Evolutionary conservation across 2,888 invertebrate genomes (phyloP).

Genomic region (Tachina fera): DNA sequence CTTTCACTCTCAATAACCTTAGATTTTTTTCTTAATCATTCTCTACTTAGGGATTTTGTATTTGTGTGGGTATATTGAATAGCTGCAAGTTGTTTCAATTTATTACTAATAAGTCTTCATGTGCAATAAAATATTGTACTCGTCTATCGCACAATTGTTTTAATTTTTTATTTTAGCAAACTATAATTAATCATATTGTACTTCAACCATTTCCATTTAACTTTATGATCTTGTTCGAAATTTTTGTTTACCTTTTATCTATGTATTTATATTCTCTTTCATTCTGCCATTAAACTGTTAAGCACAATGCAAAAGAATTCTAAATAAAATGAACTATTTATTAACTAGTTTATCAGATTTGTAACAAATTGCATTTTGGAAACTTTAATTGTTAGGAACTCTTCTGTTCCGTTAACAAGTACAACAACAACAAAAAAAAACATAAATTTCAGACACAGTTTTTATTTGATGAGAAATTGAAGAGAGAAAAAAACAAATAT

Average conservation of each 20-base stretch:
- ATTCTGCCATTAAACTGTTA: not conserved
- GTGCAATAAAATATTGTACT: too few relatives aligned
- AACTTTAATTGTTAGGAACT: conserved; percentile 3
- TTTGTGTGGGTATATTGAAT: too few relatives aligned
- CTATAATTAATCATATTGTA: too few relatives aligned
- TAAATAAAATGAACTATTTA: conserved; percentile 34
- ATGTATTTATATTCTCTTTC: too few relatives aligned
- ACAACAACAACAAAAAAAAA: not conserved
- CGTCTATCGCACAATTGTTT: too few relatives aligned
- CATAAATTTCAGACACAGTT: conserved; percentile 9
- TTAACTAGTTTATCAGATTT: conserved; percentile 28
- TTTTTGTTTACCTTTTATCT: too few relatives aligned
- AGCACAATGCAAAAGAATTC: not conserved
- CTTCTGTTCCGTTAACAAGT: not conserved
- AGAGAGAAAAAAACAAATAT: not conserved
- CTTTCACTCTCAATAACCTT: not conserved
- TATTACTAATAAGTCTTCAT: too few relatives aligned
- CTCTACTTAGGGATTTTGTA: not conserved
- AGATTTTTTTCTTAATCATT: conserved; percentile 12
- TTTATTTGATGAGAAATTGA: not conserved
- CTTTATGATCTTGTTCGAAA: too few relatives aligned
- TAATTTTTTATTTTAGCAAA: too few relatives aligned
- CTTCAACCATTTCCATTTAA: too few relatives aligned
- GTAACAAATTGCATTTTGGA: not conserved
- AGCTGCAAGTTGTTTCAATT: too few relatives aligned